Conservation (phyloP, 2,888 invertebrate species). For the Conops quadrifasciatus region DNA sequence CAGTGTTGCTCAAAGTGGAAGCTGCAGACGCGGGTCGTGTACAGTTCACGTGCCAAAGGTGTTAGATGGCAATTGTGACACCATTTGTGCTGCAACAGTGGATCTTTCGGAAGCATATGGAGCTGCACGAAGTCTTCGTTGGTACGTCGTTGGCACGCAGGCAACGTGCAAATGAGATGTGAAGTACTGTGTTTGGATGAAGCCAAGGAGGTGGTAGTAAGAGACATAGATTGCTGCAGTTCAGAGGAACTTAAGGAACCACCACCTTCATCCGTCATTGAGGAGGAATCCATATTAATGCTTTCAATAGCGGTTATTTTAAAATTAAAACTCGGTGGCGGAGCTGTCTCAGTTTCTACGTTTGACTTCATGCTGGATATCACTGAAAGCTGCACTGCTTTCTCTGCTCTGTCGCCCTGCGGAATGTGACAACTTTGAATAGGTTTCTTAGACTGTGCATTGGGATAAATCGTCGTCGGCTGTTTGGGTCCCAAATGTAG, state of each 20-base stretch:
- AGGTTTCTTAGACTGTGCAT: neutral
- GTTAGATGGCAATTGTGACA: slow-evolving; percentile 36
- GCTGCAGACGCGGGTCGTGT: slow-evolving; percentile 39
- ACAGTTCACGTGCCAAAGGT: slow-evolving; percentile 18
- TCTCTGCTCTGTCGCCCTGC: neutral
- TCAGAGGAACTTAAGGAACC: slow-evolving; percentile 14
- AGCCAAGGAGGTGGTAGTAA: neutral
- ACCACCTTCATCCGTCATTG: neutral
- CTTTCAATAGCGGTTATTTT: slow-evolving; percentile 29
- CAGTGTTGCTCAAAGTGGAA: slow-evolving; percentile 39
- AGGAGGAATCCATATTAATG: slow-evolving; percentile 3
- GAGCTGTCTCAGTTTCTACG: neutral
- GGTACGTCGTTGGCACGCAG: slow-evolving; percentile 13
- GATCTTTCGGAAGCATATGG: slow-evolving; percentile 43
- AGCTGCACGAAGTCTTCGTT: slow-evolving; percentile 36
- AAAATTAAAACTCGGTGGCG: slow-evolving; percentile 22
- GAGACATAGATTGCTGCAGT: neutral
- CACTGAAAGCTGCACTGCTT: neutral
- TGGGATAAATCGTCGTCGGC: slow-evolving; percentile 6
- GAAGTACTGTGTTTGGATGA: slow-evolving; percentile 1
- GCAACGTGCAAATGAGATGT: slow-evolving; percentile 16
- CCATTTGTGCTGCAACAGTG: slow-evolving; percentile 40
- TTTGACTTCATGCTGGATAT: neutral
- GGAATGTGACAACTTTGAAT: neutral
- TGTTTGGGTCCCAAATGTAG: slow-evolving; percentile 45